These are phyloP conservation scores for Rhipidura dahli DNA, from an alignment of 2,113 vertebrate species.

Conservation along the genomic window DNA sequence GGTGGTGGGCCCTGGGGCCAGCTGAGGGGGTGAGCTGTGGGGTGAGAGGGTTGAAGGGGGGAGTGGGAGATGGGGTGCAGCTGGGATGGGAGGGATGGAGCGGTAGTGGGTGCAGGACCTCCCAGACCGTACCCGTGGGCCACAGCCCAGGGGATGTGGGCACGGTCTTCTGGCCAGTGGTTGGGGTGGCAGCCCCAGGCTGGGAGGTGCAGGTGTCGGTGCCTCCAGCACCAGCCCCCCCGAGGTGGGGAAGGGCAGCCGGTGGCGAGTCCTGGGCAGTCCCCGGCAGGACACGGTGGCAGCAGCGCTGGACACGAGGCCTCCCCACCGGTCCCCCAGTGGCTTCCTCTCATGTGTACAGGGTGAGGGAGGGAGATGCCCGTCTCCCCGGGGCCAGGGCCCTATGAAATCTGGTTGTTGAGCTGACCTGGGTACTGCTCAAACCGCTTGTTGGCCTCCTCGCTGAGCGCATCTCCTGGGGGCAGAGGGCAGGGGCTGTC, in stretches of 20 bases:
- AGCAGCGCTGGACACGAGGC: not conserved
- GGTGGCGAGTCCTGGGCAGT: not conserved
- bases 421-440: slow-evolving; percentile 95
- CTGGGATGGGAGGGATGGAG: not conserved
- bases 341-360: not conserved
- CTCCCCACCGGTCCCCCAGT: not conserved
- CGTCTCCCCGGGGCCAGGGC: not conserved
- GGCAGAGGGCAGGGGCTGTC: not conserved
- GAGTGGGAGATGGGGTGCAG: not conserved
- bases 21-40: not conserved
- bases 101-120: not conserved
- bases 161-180: slow-evolving; percentile 13
- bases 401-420: slow-evolving; percentile 91
- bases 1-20: not conserved
- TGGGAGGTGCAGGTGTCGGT: not conserved
- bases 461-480: slow-evolving; percentile 90
- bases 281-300: not conserved
- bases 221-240: not conserved
- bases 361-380: not conserved
- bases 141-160: not conserved
- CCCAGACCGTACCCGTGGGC: not conserved
- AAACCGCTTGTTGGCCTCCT: slow-evolving; percentile 90
- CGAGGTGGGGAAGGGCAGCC: not conserved
- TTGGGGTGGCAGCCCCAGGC: not conserved
- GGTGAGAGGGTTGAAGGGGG: not conserved